A percentile compares a stretch with the other conserved stretches of the same genome.
These are phyloP conservation scores for Champsocephalus esox DNA, from an alignment of 2,797 vertebrate species.

Conservation along the genomic window DNA sequence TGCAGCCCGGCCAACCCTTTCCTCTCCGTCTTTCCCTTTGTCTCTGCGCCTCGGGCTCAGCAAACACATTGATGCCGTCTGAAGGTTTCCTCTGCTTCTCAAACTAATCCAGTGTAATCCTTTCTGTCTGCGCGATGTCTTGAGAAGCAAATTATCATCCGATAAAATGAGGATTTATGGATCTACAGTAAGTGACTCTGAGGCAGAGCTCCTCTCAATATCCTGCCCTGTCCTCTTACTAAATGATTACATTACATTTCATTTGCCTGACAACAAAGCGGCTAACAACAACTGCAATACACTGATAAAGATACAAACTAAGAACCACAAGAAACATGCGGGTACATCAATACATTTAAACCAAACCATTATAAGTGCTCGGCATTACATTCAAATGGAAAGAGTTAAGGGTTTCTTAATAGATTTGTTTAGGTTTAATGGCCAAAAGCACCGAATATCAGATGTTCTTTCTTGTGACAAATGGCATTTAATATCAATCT, in stretches of 20 bases:
- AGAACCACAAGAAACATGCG: no score
- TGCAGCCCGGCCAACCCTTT: slow-evolving; percentile 37
- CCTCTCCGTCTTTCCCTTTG: slow-evolving; percentile 56
- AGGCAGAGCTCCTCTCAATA: slow-evolving; percentile 18
- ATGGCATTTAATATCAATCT: background rate
- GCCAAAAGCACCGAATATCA: background rate
- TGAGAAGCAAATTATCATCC: slow-evolving; percentile 51
- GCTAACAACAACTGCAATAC: no score
- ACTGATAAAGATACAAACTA: no score
- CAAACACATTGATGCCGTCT: slow-evolving; percentile 61
- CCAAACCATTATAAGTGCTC: no score
- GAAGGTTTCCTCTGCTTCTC: slow-evolving; percentile 50
- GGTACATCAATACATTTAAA: no score
- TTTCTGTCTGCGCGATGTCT: slow-evolving; percentile 44
- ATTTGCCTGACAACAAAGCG: no score
- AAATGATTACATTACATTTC: background rate
- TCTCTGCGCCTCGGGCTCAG: slow-evolving; percentile 59
- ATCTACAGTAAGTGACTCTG: slow-evolving; percentile 32
- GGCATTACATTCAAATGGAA: no score
- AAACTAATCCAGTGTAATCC: slow-evolving; percentile 73
- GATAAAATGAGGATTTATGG: slow-evolving; percentile 56
- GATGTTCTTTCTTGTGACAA: background rate
- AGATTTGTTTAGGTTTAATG: no score
- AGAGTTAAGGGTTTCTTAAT: no score
- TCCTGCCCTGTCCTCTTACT: background rate